phyloP scores from a whole-genome alignment of 2,113 vertebrate genomes.

The Crotalus helleri region DNA sequence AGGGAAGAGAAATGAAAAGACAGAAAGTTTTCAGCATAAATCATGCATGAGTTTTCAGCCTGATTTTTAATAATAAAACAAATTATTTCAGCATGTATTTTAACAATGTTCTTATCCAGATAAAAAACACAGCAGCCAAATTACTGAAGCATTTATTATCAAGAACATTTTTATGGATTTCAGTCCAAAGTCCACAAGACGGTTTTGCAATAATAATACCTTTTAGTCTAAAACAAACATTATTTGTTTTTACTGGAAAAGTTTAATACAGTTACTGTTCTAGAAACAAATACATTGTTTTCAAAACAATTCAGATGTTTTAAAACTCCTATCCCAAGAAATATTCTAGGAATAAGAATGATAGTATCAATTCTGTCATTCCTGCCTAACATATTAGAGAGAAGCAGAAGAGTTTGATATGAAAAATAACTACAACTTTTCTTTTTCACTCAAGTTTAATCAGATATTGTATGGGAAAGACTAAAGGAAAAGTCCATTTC shows the following conservation, averaged over 20 bases:
- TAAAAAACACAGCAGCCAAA: neutral
- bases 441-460: neutral
- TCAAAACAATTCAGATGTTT: neutral
- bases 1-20: neutral
- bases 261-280: neutral
- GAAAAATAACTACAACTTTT: neutral
- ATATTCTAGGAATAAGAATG: neutral
- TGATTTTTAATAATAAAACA: neutral
- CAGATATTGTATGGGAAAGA: slow-evolving; percentile 37
- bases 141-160: neutral
- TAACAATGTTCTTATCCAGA: neutral
- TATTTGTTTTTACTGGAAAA: neutral
- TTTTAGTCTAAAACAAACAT: neutral
- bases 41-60: neutral
- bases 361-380: neutral
- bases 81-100: neutral
- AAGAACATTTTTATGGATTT: neutral
- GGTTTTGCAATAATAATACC: neutral
- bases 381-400: neutral
- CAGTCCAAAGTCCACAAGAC: neutral
- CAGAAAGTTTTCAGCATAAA: neutral
- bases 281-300: neutral
- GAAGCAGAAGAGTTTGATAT: neutral
- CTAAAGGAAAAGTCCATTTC: neutral
- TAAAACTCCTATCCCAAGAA: neutral